Base-by-base conservation (phyloP, 2,113 vertebrate species). In the Prionailurus bengalensis region DNA sequence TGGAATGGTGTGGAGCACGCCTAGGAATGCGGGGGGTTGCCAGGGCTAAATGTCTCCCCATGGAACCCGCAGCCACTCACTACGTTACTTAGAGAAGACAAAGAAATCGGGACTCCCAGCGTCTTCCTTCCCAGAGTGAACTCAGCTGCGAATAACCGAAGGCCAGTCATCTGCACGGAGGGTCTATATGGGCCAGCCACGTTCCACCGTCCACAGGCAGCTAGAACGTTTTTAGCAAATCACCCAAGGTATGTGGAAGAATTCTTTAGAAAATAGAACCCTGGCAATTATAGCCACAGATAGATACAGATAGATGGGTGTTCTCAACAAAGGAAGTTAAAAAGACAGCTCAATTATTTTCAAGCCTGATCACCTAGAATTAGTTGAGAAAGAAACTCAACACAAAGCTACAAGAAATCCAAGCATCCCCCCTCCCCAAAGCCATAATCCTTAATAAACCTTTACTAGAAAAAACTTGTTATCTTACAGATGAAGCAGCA, bases 151-250 rank as follows among this genome's bases (percentile, higher is more conserved):
- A 25, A 9, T 0, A 58, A 12, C 51, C 15, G 36, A 48, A 12
- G 68, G 23, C 12, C 51, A 7, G 13, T 8, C 33, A 0, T 33
- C 1, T 7, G 70, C 63, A 48, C 25, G 42, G n/a, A 51, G 17
- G 4, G 17, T 29, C 33, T 45, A 0, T 8, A 5, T 4, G 33
- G 25, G 12, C 4, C 42, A 19, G 23, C 11, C 42, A 0, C 0
- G 61, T 42, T 23, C 36, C 23, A 31, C 9, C 6, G 25, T 73
- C 27, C 19, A 31, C 27, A 27, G 48, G 73, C 48, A 16, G 53
- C 55, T 4, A 1, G 78, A 12, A 33, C 42, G 4, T 25, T 17
- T 81, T 19, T 4, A 76, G 70, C 27, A 42, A n/a, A 61, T 83
- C 4, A 58, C 68, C 27, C 51, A 42, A 78, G 70, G 21, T 17